A percentile compares a stretch with the other conserved stretches of the same genome.
These are phyloP conservation scores for Aix galericulata DNA, from an alignment of 2,113 vertebrate species.

Conservation along the genomic window DNA sequence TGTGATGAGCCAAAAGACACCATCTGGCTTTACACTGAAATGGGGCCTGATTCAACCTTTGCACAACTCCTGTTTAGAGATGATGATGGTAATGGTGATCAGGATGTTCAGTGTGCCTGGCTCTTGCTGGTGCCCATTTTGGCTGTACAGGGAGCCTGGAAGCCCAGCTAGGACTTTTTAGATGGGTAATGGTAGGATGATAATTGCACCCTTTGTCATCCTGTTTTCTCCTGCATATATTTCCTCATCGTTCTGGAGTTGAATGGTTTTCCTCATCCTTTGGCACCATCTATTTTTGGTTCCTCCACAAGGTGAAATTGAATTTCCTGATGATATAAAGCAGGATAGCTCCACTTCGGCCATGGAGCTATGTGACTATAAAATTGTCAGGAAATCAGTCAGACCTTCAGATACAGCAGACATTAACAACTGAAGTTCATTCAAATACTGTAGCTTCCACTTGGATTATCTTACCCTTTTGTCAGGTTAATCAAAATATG, in stretches of 20 bases:
- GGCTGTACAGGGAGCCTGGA: background rate
- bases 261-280: background rate
- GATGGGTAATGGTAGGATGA: background rate
- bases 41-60: too few relatives aligned
- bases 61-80: background rate
- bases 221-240: background rate
- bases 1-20: background rate
- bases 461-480: background rate
- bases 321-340: background rate
- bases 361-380: background rate
- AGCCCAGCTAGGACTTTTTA: background rate
- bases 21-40: background rate
- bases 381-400: background rate
- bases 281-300: background rate
- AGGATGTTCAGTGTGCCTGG: background rate
- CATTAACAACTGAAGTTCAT: background rate
- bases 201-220: background rate
- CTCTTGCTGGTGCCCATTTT: background rate
- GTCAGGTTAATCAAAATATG: slow-evolving; percentile 17
- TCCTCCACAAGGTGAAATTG: background rate
- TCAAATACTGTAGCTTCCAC: background rate
- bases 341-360: background rate
- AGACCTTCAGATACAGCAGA: background rate
- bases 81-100: rapidly evolving
- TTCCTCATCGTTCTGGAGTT: background rate